Percentiles rank a stretch among this genome's conserved stretches.
Conservation (phyloP, 2,113 vertebrate species). For the Erinaceus europaeus region DNA sequence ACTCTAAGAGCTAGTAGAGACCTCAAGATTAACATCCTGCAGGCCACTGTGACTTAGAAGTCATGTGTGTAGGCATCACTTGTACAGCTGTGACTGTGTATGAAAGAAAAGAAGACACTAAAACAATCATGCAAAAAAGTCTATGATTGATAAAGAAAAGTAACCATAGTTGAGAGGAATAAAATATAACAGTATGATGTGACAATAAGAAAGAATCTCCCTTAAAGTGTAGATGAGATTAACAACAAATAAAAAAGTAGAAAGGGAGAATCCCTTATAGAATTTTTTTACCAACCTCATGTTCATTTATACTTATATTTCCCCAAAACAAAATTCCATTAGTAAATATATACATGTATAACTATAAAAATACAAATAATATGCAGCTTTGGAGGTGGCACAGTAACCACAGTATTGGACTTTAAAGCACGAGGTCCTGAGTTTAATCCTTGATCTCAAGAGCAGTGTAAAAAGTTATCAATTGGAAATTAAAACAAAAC, state of each 20-base stretch:
- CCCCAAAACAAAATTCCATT: no score
- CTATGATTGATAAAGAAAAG: background rate
- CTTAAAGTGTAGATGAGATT: no score
- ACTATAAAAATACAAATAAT: no score
- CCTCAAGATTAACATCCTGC: background rate
- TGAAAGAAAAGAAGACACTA: background rate
- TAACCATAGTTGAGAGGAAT: background rate
- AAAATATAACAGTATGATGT: background rate
- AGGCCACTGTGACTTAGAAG: background rate
- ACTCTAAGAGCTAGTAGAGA: background rate
- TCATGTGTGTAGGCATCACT: background rate
- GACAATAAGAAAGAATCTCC: background rate
- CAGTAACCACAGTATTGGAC: no score
- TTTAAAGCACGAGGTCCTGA: no score
- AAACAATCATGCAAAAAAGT: background rate
- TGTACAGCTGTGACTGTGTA: background rate
- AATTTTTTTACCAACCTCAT: background rate
- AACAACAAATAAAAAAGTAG: background rate
- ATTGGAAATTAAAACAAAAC: background rate
- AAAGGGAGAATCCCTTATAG: background rate
- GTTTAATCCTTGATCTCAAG: background rate
- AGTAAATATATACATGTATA: background rate
- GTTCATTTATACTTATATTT: background rate
- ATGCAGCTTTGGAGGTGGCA: no score
- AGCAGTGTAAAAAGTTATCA: background rate